A percentile compares a stretch with the other conserved stretches of the same genome.
phyloP scores from a whole-genome alignment of 1,140 invertebrate species.

The Zaprionus davidi region DNA sequence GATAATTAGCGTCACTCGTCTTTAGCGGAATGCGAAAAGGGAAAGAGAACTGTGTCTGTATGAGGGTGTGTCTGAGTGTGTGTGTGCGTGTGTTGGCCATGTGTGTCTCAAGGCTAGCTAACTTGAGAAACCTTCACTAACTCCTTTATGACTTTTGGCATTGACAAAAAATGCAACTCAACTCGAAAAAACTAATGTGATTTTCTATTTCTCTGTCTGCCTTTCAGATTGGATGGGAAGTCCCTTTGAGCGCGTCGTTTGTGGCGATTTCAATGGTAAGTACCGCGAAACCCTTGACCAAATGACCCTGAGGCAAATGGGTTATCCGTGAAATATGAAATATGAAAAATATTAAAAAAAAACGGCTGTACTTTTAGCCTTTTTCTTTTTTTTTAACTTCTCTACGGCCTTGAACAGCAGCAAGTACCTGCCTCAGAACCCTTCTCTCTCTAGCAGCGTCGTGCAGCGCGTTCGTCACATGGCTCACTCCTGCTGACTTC shows the following conservation, averaged over 20 bases:
- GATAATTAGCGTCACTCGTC: conserved; percentile 27
- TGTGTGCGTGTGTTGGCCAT: conserved; percentile 15
- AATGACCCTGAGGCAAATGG: conserved; percentile 67
- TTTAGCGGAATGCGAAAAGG: conserved; percentile 20
- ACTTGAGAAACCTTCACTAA: conserved; percentile 26
- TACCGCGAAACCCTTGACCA: conserved; percentile 67
- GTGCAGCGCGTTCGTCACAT: conserved; percentile 57
- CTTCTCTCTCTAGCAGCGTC: conserved; percentile 45
- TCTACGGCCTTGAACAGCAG: conserved; percentile 56
- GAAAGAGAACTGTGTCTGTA: conserved; percentile 8
- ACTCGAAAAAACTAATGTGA: conserved; percentile 35
- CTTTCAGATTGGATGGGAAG: conserved; percentile 94
- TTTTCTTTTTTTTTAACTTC: conserved; percentile 48
- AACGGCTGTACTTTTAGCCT: conserved; percentile 1
- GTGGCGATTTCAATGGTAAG: conserved; percentile 93
- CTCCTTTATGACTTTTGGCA: conserved; percentile 20
- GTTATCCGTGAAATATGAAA: conserved; percentile 63
- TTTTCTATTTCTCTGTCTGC: conserved; percentile 49
- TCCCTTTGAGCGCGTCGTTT: conserved; percentile 95
- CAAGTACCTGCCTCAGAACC: conserved; percentile 56
- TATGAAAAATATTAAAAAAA: conserved; percentile 32
- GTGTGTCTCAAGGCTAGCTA: conserved; percentile 40
- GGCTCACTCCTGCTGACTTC: conserved; percentile 51
- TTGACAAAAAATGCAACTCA: conserved; percentile 10
- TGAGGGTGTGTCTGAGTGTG: conserved; percentile 15